Conservation (phyloP, 2,797 vertebrate species). For the Rousettus madagascariensis region DNA sequence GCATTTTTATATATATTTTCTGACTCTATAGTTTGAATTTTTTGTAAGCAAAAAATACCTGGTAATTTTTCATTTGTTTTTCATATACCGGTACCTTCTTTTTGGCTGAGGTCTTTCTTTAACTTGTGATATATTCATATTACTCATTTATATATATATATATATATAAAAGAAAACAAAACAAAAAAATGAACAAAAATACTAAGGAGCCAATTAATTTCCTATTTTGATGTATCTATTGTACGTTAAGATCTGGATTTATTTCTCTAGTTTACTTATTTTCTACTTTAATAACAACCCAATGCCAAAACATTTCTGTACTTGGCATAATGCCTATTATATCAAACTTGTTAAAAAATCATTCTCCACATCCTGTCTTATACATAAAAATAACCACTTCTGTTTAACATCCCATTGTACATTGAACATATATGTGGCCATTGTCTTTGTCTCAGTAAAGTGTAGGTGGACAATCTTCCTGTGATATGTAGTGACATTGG, state of each 20-base stretch:
- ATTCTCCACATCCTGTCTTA: slow-evolving; percentile 81
- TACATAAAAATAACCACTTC: slow-evolving; percentile 79
- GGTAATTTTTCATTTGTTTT: slow-evolving; percentile 86
- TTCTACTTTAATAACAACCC: slow-evolving; percentile 85
- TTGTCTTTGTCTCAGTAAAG: slow-evolving; percentile 92
- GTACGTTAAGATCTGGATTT: slow-evolving; percentile 83
- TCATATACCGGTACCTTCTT: slow-evolving; percentile 84
- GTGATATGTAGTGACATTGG: slow-evolving; percentile 92
- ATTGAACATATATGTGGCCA: slow-evolving; percentile 88
- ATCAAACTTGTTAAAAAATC: slow-evolving; percentile 81
- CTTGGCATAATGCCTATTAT: slow-evolving; percentile 82
- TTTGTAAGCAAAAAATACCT: slow-evolving; percentile 92
- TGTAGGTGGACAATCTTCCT: slow-evolving; percentile 91
- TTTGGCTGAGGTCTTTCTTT: slow-evolving; percentile 83
- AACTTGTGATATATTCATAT: slow-evolving; percentile 84
- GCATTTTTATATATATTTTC: slow-evolving; percentile 99
- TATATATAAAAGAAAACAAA: slow-evolving; percentile 78
- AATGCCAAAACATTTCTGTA: slow-evolving; percentile 86
- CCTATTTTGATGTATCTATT: slow-evolving; percentile 82
- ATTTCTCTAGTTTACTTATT: slow-evolving; percentile 86
- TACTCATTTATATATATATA: slow-evolving; percentile 80
- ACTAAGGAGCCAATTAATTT: slow-evolving; percentile 81
- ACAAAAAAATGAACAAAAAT: slow-evolving; percentile 70
- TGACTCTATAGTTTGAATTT: slow-evolving; percentile 93
- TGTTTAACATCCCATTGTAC: slow-evolving; percentile 88